Evolutionary conservation across 2,888 invertebrate genomes (phyloP).

Genomic region (Ophion ellenae): DNA sequence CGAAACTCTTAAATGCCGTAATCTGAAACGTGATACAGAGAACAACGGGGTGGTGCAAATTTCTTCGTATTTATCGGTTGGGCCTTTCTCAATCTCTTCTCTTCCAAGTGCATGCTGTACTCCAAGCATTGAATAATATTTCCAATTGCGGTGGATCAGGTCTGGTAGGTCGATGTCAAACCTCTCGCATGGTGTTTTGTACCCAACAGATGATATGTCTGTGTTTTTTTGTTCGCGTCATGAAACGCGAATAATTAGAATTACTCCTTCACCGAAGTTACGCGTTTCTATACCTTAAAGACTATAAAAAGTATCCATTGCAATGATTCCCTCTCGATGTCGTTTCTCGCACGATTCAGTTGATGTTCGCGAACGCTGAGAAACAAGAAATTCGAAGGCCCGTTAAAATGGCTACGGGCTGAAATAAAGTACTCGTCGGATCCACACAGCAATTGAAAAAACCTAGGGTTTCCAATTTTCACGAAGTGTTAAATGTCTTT

Average conservation of each 20-base stretch:
- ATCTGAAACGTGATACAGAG: too few species aligned
- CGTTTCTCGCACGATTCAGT: conserved; percentile 46
- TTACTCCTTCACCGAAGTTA: not conserved
- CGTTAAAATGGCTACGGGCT: too few species aligned
- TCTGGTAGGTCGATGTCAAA: conserved; percentile 73
- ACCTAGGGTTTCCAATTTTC: not conserved
- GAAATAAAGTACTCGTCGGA: not conserved
- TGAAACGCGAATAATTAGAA: not conserved
- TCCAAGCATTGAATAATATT: conserved; percentile 75
- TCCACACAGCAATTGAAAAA: not conserved
- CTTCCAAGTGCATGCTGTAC: conserved; percentile 66
- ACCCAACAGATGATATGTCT: conserved; percentile 75
- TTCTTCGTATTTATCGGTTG: conserved; percentile 45
- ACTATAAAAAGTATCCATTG: conserved; percentile 75
- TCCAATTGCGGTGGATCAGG: conserved; percentile 70
- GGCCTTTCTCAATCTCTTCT: conserved; percentile 14
- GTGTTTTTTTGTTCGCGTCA: conserved; percentile 56
- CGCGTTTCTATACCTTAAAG: conserved; percentile 72
- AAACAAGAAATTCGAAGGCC: not conserved
- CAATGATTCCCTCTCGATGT: conserved; percentile 74
- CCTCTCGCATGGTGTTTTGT: conserved; percentile 74
- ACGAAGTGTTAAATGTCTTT: not conserved
- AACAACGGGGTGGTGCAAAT: conserved; percentile 30
- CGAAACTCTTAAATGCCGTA: conserved; percentile 62
- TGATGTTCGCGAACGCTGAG: conserved; percentile 69